phyloP scores from a whole-genome alignment of 1,140 invertebrate genomes.

The Condylostylus longicornis region DNA sequence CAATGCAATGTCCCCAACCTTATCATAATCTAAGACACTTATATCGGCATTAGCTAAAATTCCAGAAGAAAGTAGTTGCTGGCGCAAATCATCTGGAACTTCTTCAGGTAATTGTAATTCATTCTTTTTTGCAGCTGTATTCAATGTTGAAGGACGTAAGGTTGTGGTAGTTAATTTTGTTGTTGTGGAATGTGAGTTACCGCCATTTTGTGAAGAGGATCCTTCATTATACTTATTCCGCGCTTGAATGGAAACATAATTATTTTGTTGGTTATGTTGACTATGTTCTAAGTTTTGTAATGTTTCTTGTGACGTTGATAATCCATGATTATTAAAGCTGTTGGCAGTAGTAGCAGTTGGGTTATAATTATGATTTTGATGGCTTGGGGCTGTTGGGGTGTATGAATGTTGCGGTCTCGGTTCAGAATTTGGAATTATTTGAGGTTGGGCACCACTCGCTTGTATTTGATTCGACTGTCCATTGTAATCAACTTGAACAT shows the following conservation, averaged over 20 bases:
- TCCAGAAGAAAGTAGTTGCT: slow-evolving; percentile 68
- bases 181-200: slow-evolving; percentile 7
- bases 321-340: slow-evolving; percentile 17
- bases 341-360: slow-evolving; percentile 15
- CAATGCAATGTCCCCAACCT: slow-evolving; percentile 70
- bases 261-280: slow-evolving; percentile 5
- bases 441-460: slow-evolving; percentile 6
- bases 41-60: slow-evolving; percentile 75
- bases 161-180: slow-evolving; percentile 3
- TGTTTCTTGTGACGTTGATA: slow-evolving; percentile 8
- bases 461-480: slow-evolving; percentile 26
- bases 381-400: slow-evolving; percentile 12
- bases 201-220: background rate
- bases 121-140: slow-evolving; percentile 34
- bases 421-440: slow-evolving; percentile 4
- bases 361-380: slow-evolving; percentile 12
- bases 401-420: background rate
- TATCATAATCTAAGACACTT: slow-evolving; percentile 70
- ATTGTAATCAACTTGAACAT: slow-evolving; percentile 14
- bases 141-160: slow-evolving; percentile 26
- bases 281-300: slow-evolving; percentile 12
- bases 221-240: background rate
- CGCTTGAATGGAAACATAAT: background rate
- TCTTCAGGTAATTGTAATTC: slow-evolving; percentile 62
- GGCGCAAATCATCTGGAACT: slow-evolving; percentile 67